Evolutionary conservation across 92 coral and sea anemone species (phyloP), one percentile per base, ranked within the genome.

Genomic region (Epizoanthus fatuus): DNA sequence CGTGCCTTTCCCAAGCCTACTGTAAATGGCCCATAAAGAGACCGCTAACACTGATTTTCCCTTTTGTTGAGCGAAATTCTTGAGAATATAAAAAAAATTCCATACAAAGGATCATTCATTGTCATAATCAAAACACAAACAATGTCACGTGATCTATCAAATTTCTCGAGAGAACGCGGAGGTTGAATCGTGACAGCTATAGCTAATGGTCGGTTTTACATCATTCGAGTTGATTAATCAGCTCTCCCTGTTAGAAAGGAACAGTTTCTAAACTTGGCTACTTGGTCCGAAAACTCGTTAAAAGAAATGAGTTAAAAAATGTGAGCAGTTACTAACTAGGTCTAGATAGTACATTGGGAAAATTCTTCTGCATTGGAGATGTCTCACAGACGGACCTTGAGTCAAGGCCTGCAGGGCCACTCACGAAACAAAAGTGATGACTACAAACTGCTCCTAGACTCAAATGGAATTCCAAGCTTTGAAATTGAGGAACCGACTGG

Each of bases 391-490:
- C 59, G 70, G 7, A 86, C 47, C 5, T 51, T 32, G 20, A 89
- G 87, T 87, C 86, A 89, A 38, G 76, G 76, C 29, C 75, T n/a
- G n/a, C n/a, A 56, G 6, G 79, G 91, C 20, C 98, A 95, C 75
- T 80, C 91, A 45, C 80, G 98, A 47, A 94, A 92, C 56, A 93
- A 92, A 74, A 95, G 98, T 69, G 98, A 93, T 57, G 98, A 95
- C 80, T 95, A 86, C 70, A 56, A 87, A 15, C 86, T 93, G 83
- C 87, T 90, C 20, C 59, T 71, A 42, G 51, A 71, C 63, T 84
- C 72, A 25, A 58, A 62, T 49, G 89, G 62, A 5, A 77, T 47
- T 66, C 63, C 76, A 15, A 56, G 69, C 45, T 59, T 87, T 56
- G 91, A 87, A 40, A 79, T 84, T 49, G 85, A 56, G 40, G 85